Percentiles rank a stretch among this genome's conserved stretches.
phyloP scores from a whole-genome alignment of 2,797 vertebrate genomes.

The Glyptemys insculpta region DNA sequence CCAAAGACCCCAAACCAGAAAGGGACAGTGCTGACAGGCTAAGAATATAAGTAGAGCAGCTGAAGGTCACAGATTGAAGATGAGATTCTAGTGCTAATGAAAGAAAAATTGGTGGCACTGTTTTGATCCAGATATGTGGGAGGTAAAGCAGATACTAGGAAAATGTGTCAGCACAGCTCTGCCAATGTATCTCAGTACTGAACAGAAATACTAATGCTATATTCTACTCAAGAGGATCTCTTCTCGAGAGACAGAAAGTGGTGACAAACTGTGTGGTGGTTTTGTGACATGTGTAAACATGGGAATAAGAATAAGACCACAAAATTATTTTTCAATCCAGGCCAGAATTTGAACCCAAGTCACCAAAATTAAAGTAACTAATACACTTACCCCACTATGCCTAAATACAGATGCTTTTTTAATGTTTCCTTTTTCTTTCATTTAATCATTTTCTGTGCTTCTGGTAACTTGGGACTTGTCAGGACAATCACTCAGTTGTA shows the following conservation, averaged over 20 bases:
- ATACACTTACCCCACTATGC: background rate
- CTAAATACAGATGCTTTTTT: background rate
- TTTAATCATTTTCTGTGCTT: background rate
- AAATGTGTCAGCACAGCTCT: background rate
- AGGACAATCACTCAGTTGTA: accelerated
- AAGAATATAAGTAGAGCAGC: background rate
- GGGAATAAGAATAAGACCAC: background rate
- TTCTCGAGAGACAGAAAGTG: background rate
- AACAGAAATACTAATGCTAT: background rate
- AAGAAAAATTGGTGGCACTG: background rate
- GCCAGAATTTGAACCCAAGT: background rate
- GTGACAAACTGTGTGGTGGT: background rate
- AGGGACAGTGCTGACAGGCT: background rate
- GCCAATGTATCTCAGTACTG: background rate
- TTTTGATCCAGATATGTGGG: background rate
- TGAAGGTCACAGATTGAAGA: accelerated
- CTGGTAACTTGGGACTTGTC: background rate
- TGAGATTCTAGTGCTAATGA: background rate
- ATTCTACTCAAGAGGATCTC: background rate
- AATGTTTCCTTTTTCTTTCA: background rate
- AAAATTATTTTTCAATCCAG: background rate
- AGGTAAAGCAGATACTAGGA: background rate
- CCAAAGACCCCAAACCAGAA: background rate
- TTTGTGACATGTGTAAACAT: background rate
- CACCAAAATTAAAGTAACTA: background rate